Percentiles rank a stretch among this genome's conserved stretches.
Conservation (phyloP, 2,113 vertebrate species). For the Thomomys bottae region DNA sequence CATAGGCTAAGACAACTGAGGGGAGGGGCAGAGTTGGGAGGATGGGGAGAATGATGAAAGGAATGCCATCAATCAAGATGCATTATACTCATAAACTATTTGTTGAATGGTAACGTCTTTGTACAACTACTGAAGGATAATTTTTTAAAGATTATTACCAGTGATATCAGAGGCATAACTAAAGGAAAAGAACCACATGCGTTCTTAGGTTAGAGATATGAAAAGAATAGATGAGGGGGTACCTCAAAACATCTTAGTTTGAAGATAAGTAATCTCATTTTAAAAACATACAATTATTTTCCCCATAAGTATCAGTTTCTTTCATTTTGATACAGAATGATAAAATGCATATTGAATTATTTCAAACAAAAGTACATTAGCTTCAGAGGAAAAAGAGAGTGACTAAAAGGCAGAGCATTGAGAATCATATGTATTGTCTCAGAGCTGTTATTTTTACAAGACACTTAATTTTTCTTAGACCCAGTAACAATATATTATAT, state of each 20-base stretch:
- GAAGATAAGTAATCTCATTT: background rate
- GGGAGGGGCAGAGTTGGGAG: too few relatives aligned
- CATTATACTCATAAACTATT: too few relatives aligned
- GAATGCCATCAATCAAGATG: too few relatives aligned
- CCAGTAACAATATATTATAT: background rate
- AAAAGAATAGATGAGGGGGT: background rate
- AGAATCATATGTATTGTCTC: background rate
- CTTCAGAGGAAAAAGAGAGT: background rate
- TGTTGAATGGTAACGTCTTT: too few relatives aligned
- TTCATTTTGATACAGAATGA: background rate
- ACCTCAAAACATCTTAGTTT: background rate
- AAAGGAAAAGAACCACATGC: background rate
- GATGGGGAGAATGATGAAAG: too few relatives aligned
- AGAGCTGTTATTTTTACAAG: constrained; percentile 39
- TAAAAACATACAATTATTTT: constrained; percentile 10
- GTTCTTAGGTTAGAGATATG: background rate
- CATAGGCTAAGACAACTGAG: background rate
- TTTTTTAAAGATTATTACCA: background rate
- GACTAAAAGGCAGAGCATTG: background rate
- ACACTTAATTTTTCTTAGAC: constrained; percentile 34
- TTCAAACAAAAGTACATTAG: background rate
- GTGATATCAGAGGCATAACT: background rate
- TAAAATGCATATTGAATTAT: background rate
- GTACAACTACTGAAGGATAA: too few relatives aligned
- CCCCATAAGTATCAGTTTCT: background rate